phyloP scores from a whole-genome alignment of 2,888 invertebrate genomes.

The Pandemis heparana region DNA sequence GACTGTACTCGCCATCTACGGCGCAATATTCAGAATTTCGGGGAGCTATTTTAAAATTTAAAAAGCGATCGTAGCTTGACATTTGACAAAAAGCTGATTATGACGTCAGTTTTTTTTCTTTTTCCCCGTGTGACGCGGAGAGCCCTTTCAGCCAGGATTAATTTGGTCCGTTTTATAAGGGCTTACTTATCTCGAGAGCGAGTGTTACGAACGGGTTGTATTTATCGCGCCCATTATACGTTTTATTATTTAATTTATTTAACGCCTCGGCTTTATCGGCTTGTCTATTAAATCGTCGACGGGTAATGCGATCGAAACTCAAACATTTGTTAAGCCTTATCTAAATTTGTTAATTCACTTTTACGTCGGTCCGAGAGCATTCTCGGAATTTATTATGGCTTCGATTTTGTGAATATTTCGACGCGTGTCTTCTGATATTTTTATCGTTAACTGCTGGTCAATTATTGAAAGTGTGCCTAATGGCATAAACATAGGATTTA shows the following conservation, averaged over 20 bases:
- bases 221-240: conserved; percentile 83
- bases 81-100: conserved; percentile 85
- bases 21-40: conserved; percentile 59
- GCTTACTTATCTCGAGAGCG: conserved; percentile 79
- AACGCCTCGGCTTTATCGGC: conserved; percentile 79
- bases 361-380: conserved; percentile 45
- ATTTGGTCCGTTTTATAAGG: conserved; percentile 82
- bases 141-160: conserved; percentile 82
- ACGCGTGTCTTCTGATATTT: conserved; percentile 8
- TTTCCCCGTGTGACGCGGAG: conserved; percentile 64
- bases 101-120: conserved; percentile 80
- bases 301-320: conserved; percentile 78
- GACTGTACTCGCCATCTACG: conserved; percentile 55
- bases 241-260: conserved; percentile 86
- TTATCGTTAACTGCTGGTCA: conserved; percentile 11
- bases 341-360: conserved; percentile 66
- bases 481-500: conserved; percentile 15
- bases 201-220: conserved; percentile 80
- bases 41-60: conserved; percentile 77
- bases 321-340: conserved; percentile 73
- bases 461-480: conserved; percentile 20
- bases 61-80: conserved; percentile 78
- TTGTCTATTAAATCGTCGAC: conserved; percentile 82
- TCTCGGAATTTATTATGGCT: conserved; percentile 30
- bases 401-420: conserved; percentile 24